Conservation (phyloP, 2,888 invertebrate species). For the Lissonota sp. region DNA sequence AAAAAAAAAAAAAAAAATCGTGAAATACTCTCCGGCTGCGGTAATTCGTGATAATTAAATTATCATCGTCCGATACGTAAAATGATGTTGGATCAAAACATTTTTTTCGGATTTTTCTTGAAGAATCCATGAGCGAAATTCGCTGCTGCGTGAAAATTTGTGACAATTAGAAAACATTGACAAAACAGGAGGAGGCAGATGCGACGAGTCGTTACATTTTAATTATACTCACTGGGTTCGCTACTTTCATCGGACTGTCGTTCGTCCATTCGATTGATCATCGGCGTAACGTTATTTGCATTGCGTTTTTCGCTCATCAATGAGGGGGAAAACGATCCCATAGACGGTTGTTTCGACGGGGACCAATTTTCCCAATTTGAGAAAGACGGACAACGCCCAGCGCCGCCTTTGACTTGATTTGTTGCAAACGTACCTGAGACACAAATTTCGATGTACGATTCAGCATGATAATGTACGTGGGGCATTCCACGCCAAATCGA, state of each 20-base stretch:
- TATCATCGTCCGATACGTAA: background rate
- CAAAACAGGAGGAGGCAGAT: background rate
- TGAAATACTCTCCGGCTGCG: background rate
- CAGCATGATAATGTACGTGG: too few species aligned
- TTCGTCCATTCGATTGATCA: background rate
- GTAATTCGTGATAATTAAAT: too few species aligned
- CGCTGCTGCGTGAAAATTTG: background rate
- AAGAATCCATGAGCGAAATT: slow-evolving; percentile 30
- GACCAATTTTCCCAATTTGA: slow-evolving; percentile 47
- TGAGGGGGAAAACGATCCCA: slow-evolving; percentile 31
- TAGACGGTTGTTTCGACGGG: slow-evolving; percentile 17
- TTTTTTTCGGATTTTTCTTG: slow-evolving; percentile 28
- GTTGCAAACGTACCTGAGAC: too few species aligned
- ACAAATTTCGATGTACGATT: too few species aligned
- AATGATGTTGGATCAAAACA: slow-evolving; percentile 12
- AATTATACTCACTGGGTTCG: slow-evolving; percentile 16
- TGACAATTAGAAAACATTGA: background rate
- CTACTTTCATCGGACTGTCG: background rate
- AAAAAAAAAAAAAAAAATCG: slow-evolving; percentile 6
- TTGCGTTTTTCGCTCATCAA: slow-evolving; percentile 5
- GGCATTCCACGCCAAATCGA: too few species aligned
- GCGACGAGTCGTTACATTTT: background rate
- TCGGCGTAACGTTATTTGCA: background rate
- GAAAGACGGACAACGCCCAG: slow-evolving; percentile 13
- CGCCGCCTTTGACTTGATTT: too few species aligned